Evolutionary conservation across 2,888 invertebrate species (phyloP).

Genomic region (Nomada fucata): DNA sequence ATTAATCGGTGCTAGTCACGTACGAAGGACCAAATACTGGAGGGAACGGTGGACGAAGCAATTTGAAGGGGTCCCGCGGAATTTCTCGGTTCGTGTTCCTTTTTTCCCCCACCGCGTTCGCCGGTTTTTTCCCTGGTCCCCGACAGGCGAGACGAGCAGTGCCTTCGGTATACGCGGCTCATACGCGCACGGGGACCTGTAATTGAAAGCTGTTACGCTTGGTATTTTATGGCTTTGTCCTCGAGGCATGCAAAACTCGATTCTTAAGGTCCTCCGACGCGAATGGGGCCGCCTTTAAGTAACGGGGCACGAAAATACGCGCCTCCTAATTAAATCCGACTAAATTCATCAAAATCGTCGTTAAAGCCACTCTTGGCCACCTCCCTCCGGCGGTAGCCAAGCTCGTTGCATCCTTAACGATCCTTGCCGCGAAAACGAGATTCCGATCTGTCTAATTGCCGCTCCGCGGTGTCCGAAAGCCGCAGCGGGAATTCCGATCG

Average conservation of each 20-base stretch:
- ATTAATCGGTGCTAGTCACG: conserved; percentile 57
- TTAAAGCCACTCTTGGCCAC: conserved; percentile 63
- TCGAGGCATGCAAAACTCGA: conserved; percentile 80
- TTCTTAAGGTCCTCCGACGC: conserved; percentile 73
- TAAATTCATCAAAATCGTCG: conserved; percentile 79
- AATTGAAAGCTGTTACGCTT: conserved; percentile 83
- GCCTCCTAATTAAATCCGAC: conserved; percentile 79
- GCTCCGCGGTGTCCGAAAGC: conserved; percentile 56
- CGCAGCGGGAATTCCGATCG: conserved; percentile 60
- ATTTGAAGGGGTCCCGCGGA: conserved; percentile 56
- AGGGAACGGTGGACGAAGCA: conserved; percentile 30
- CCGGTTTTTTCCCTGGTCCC: conserved; percentile 34
- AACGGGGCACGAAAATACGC: conserved; percentile 75
- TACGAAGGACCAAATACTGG: conserved; percentile 31
- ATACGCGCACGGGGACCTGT: conserved; percentile 75
- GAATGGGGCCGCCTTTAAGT: conserved; percentile 59
- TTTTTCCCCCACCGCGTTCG: conserved; percentile 28
- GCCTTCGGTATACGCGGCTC: conserved; percentile 57
- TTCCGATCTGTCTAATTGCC: conserved; percentile 75
- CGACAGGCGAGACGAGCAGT: conserved; percentile 27
- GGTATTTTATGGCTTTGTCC: conserved; percentile 82
- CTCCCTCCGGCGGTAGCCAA: conserved; percentile 48
- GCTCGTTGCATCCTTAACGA: conserved; percentile 61
- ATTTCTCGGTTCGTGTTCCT: conserved; percentile 54
- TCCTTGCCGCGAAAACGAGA: conserved; percentile 69